These are phyloP conservation scores for Drosophila sordidapex DNA, from an alignment of 2,888 invertebrate genomes.

Conservation along the genomic window DNA sequence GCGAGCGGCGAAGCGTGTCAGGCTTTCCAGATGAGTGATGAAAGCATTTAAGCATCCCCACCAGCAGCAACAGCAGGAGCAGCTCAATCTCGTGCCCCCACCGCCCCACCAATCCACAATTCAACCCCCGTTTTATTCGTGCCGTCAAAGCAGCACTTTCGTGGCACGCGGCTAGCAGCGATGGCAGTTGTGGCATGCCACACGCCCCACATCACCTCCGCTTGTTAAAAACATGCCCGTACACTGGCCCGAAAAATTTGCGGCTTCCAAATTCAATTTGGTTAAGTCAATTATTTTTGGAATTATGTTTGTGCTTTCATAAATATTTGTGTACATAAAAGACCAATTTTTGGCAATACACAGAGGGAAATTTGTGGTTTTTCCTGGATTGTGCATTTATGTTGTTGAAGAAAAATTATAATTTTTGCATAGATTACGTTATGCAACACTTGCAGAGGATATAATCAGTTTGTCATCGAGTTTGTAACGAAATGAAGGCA, in stretches of 20 bases:
- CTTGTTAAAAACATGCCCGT: slow-evolving; percentile 28
- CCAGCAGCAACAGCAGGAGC: slow-evolving; percentile 6
- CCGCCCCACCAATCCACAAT: too few species aligned
- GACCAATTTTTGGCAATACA: not conserved
- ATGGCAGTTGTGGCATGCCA: slow-evolving; percentile 15
- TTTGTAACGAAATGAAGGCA: not conserved
- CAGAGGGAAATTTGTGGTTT: not conserved
- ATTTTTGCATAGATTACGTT: not conserved
- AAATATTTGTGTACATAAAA: slow-evolving; percentile 4
- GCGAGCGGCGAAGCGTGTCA: slow-evolving; percentile 71
- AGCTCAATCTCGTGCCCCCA: not conserved
- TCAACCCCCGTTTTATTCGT: slow-evolving; percentile 4
- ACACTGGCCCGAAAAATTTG: slow-evolving; percentile 34
- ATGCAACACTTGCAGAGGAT: not conserved
- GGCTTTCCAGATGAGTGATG: slow-evolving; percentile 78
- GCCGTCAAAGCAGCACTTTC: slow-evolving; percentile 66
- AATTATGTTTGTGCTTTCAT: not conserved
- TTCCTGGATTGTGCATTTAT: not conserved
- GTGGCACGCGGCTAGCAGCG: slow-evolving; percentile 48
- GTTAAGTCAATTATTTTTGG: slow-evolving; percentile 6
- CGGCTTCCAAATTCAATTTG: slow-evolving; percentile 9
- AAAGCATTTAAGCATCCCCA: slow-evolving; percentile 75
- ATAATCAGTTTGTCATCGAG: not conserved
- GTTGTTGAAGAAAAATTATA: not conserved
- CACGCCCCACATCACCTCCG: not conserved